Conservation (phyloP, 2,113 vertebrate genomes). For the Guaruba guarouba region DNA sequence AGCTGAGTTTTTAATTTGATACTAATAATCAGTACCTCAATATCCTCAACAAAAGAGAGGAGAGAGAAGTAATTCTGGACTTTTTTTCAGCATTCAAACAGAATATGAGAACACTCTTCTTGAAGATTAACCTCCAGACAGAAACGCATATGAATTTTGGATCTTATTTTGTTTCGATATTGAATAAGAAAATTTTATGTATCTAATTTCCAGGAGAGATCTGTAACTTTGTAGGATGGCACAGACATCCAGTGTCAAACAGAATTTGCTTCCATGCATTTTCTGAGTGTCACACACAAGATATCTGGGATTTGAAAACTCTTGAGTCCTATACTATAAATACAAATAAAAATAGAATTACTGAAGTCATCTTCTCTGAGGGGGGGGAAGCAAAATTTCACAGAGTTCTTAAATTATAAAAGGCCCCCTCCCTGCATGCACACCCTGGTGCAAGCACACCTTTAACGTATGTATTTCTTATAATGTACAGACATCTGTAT, state of each 20-base stretch:
- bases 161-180: background rate
- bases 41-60: background rate
- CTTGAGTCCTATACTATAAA: background rate
- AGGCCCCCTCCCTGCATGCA: accelerated
- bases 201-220: background rate
- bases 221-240: background rate
- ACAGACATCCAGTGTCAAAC: background rate
- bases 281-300: background rate
- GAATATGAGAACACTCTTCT: background rate
- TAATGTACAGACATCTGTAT: background rate
- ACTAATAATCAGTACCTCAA: background rate
- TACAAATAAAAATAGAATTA: background rate
- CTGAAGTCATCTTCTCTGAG: background rate
- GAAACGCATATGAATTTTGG: background rate
- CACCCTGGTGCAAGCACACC: background rate
- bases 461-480: background rate
- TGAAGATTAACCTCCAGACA: background rate
- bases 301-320: background rate
- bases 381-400: background rate
- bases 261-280: background rate
- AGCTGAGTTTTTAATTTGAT: background rate
- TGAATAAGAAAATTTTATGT: background rate
- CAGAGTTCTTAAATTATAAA: background rate
- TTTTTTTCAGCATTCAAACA: background rate
- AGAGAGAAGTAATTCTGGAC: background rate